Conservation (phyloP, 1,140 invertebrate species). For the Leptonema lineaticorne region DNA sequence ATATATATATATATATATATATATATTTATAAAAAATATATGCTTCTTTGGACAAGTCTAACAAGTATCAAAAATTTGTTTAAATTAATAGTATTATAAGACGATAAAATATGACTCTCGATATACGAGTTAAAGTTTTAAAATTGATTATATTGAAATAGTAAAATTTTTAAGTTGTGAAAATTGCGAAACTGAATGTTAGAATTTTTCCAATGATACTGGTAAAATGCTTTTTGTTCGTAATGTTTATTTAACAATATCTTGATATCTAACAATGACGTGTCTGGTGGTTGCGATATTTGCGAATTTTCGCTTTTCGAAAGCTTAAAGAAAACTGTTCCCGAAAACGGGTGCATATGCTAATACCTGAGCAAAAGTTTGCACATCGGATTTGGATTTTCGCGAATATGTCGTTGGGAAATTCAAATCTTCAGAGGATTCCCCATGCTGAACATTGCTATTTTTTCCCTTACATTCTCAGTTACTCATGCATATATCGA, state of each 20-base stretch:
- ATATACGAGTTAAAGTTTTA: too few species aligned
- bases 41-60: too few species aligned
- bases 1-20: too few species aligned
- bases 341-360: constrained; percentile 33
- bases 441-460: neutral
- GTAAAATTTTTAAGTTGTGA: too few species aligned
- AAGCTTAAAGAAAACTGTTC: constrained; percentile 23
- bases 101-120: too few species aligned
- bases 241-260: constrained; percentile 36
- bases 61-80: too few species aligned
- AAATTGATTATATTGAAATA: too few species aligned
- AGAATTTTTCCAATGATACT: too few species aligned
- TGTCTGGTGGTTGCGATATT: constrained; percentile 1
- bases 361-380: constrained; percentile 40
- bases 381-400: constrained; percentile 40
- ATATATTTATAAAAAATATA: too few species aligned
- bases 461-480: neutral
- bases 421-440: constrained; percentile 40
- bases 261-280: constrained; percentile 1
- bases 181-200: too few species aligned
- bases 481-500: too few species aligned
- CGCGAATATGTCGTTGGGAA: constrained; percentile 22
- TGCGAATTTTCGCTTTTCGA: constrained; percentile 11
- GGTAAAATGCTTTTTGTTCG: neutral
- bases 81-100: too few species aligned